Base-by-base conservation (phyloP, 2,888 invertebrate species). In the Phyllotreta cruciferae region DNA sequence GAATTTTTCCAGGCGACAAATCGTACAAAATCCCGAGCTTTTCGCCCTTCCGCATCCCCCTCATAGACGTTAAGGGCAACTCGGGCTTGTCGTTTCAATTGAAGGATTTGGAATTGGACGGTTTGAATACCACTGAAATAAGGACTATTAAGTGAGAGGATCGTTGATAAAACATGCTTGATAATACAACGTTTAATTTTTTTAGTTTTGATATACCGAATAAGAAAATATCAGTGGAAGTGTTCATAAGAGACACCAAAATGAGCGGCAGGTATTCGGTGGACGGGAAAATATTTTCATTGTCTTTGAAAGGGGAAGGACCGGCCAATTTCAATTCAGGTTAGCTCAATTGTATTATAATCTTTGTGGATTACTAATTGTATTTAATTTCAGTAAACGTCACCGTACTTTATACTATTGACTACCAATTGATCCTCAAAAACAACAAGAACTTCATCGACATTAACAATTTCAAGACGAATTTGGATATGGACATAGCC, bases 231-330 rank as follows among this genome's bases (percentile, higher is more conserved):
- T 45, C 37, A 5, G 50, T 64, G n/a, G 39, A 60, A 36, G 11
- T 64, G 1, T 60, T 64, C n/a, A 60, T 64, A 35, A 50, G 44
- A 10, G 13, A 60, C 10, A 47, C 60, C 8, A n/a, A 7, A 1
- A 39, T 56, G 5, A 41, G 34, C 14, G 36, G 56, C 42, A 37
- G 47, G 5, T 64, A 56, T 10, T 50, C 41, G 36, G 56, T 56
- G 5, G 44, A 10, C 7, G 64, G 78, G 11, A 70, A 73, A 62
- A 71, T 79, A 44, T 63, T 78, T 10, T 66, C 77, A 36, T 60
- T 79, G 14, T 74, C 76, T 0, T 74, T 79, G 42, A 69, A 66
- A 10, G 79, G 78, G 53, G 66, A 72, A 39, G 79, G 79, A 10
- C 75, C 74, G 3, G 72, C 74, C 4, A 75, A 77, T 58, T 69